These are phyloP conservation scores for Lithobates pipiens DNA, from an alignment of 2,797 vertebrate species.

Conservation along the genomic window DNA sequence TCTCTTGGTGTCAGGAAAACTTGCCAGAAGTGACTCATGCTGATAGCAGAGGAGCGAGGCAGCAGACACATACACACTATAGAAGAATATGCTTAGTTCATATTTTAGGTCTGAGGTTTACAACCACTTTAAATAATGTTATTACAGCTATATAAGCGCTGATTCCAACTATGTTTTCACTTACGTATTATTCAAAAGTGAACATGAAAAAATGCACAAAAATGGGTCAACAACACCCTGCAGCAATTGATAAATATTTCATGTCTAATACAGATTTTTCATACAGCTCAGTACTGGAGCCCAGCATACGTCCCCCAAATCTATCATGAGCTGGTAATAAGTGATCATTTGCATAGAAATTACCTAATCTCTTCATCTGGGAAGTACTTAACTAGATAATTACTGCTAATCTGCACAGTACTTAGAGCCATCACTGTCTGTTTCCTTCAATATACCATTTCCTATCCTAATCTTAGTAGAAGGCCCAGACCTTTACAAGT, in stretches of 20 bases:
- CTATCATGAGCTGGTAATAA: slow-evolving; percentile 1
- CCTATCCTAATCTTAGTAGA: background rate
- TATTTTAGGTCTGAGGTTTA: too few relatives aligned
- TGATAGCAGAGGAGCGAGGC: too few relatives aligned
- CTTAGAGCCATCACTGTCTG: background rate
- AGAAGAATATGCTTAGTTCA: too few relatives aligned
- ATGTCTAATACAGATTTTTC: background rate
- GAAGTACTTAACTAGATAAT: background rate
- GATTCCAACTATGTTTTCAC: background rate
- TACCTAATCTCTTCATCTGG: background rate
- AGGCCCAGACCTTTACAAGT: background rate
- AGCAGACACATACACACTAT: too few relatives aligned
- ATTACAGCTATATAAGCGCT: too few relatives aligned
- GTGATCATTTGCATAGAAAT: background rate
- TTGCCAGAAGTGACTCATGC: too few relatives aligned
- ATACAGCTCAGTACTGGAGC: background rate
- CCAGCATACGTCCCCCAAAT: background rate
- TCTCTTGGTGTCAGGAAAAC: too few relatives aligned
- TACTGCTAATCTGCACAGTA: background rate
- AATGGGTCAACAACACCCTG: background rate
- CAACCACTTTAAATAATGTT: too few relatives aligned
- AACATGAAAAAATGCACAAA: background rate
- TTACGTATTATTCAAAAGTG: background rate
- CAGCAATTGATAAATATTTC: slow-evolving; percentile 14
- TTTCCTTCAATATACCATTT: background rate